phyloP scores from a whole-genome alignment of 35 echinoderm and acorn worm species.

The Hemicentrotus pulcherrimus region DNA sequence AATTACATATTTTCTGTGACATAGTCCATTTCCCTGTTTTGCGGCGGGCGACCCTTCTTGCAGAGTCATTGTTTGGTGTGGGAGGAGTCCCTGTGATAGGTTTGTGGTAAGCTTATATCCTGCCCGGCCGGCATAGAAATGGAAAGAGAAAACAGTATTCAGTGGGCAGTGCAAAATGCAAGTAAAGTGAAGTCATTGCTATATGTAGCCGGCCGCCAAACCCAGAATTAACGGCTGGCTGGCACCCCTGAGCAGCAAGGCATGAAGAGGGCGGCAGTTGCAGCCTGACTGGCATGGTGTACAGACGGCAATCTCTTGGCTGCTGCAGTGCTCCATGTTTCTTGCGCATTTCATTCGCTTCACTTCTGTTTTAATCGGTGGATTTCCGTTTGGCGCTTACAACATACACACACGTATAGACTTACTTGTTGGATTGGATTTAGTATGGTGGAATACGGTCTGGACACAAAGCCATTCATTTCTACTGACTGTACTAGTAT shows the following conservation, averaged over 20 bases:
- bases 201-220: not conserved
- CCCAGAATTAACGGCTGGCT: not conserved
- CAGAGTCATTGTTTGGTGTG: slow-evolving; percentile 32
- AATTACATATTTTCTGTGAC: not conserved
- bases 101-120: slow-evolving; percentile 24
- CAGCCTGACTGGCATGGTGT: not conserved
- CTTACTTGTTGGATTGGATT: not conserved
- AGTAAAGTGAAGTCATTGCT: slow-evolving; percentile 30
- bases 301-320: not conserved
- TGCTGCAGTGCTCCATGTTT: not conserved
- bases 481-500: not conserved
- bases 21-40: not conserved
- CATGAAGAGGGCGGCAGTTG: slow-evolving; percentile 15
- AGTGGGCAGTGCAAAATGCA: not conserved
- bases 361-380: not conserved
- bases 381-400: not conserved
- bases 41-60: not conserved
- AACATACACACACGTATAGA: not conserved
- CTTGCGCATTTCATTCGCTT: not conserved
- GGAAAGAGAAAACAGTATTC: not conserved
- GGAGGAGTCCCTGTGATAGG: not conserved
- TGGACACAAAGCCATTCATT: not conserved
- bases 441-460: not conserved
- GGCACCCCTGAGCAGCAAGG: not conserved
- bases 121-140: not conserved